A percentile compares a stretch with the other conserved stretches of the same genome.
Evolutionary conservation across 2,797 vertebrate genomes (phyloP).

Genomic region (Phoeniculus purpureus): DNA sequence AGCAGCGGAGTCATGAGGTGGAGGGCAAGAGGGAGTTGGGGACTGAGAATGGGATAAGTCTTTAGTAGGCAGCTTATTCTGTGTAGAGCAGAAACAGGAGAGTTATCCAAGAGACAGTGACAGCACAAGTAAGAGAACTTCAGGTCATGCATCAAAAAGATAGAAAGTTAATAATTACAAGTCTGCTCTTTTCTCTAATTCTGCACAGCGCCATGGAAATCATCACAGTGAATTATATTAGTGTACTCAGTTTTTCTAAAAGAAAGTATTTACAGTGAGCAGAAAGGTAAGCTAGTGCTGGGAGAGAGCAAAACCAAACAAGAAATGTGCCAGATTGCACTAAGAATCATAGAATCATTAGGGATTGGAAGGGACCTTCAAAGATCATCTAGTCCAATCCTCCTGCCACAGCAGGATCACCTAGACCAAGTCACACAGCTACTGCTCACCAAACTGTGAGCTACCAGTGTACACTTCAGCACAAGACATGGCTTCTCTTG

Average conservation of each 20-base stretch:
- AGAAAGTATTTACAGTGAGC: neutral
- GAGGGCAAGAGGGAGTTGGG: conserved; percentile 75
- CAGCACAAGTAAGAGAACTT: conserved; percentile 35
- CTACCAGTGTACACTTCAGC: neutral
- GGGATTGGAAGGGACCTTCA: too few relatives aligned
- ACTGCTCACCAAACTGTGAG: neutral
- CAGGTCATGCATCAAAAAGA: neutral
- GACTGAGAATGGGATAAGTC: conserved; percentile 67
- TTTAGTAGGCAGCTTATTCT: conserved; percentile 78
- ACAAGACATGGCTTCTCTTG: neutral
- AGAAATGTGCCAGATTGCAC: neutral
- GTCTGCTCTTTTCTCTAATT: neutral
- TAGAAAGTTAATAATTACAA: neutral
- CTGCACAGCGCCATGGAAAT: neutral
- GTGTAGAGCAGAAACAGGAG: conserved; percentile 76
- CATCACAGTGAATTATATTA: neutral
- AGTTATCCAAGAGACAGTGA: conserved; percentile 52
- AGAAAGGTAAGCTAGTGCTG: neutral
- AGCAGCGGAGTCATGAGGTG: conserved; percentile 73
- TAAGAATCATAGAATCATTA: too few relatives aligned
- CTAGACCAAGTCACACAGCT: too few relatives aligned
- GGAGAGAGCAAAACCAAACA: neutral
- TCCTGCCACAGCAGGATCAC: too few relatives aligned
- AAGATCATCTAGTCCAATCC: too few relatives aligned
- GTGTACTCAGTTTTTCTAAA: neutral